These are phyloP conservation scores for Xanthorhoe spadicearia DNA, from an alignment of 2,888 invertebrate species.

Conservation along the genomic window DNA sequence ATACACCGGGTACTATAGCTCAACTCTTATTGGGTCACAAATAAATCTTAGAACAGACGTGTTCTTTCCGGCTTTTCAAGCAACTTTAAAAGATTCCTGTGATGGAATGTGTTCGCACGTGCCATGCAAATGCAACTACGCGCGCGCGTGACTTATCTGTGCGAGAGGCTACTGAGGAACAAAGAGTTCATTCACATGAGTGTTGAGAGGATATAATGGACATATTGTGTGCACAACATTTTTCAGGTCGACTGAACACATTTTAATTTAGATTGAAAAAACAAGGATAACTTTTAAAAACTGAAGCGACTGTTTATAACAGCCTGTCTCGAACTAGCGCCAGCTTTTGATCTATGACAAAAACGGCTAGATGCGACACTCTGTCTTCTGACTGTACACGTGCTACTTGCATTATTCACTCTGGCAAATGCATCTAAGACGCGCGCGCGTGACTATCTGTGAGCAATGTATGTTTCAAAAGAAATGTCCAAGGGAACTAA, in stretches of 20 bases:
- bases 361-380: neutral
- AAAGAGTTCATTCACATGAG: neutral
- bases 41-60: constrained; percentile 41
- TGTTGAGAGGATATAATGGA: neutral
- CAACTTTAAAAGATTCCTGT: constrained; percentile 48
- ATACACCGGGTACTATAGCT: neutral
- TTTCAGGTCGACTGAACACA: neutral
- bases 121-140: constrained; percentile 21
- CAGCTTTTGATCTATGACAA: neutral
- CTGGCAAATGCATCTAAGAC: constrained; percentile 71
- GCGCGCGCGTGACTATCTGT: constrained; percentile 74
- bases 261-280: too few relatives aligned
- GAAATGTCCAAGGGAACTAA: constrained; percentile 51
- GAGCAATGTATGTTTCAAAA: constrained; percentile 65
- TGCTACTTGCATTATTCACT: constrained; percentile 78
- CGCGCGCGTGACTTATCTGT: constrained; percentile 14
- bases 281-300: too few relatives aligned
- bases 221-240: neutral
- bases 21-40: constrained; percentile 21
- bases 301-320: too few relatives aligned
- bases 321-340: too few relatives aligned
- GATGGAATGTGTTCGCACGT: constrained; percentile 15
- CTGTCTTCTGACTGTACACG: constrained; percentile 48
- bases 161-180: neutral
- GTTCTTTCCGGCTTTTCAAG: constrained; percentile 41